A percentile compares a stretch with the other conserved stretches of the same genome.
Conservation (phyloP, 2,113 vertebrate species). For the Pseudonaja textilis region DNA sequence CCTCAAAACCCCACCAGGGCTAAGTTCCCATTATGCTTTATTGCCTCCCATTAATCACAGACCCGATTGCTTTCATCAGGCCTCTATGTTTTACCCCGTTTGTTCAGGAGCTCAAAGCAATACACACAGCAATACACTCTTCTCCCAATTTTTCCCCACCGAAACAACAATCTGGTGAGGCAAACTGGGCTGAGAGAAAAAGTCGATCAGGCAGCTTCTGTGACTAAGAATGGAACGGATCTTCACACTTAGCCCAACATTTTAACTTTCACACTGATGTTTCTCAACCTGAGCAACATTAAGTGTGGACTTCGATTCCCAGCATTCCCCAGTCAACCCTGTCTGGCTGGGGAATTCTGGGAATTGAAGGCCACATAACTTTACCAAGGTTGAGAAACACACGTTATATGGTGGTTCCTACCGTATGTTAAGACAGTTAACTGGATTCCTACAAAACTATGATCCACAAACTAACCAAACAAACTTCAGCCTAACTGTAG, state of each 20-base stretch:
- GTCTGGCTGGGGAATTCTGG: background rate
- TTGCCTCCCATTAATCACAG: background rate
- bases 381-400: background rate
- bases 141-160: background rate
- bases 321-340: background rate
- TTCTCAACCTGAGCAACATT: background rate
- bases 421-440: background rate
- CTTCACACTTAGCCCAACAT: background rate
- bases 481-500: background rate
- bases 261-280: background rate
- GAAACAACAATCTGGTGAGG: background rate
- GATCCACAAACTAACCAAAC: background rate
- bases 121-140: background rate
- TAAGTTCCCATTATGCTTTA: background rate
- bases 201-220: background rate
- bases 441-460: background rate
- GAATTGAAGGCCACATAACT: background rate
- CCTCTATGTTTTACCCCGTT: background rate
- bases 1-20: background rate
- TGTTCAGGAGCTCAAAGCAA: background rate
- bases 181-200: background rate
- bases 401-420: background rate
- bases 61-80: background rate
- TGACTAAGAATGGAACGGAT: background rate
- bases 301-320: background rate